Evolutionary conservation across 2,797 vertebrate species (phyloP).

Genomic region (Aplochiton taeniatus): DNA sequence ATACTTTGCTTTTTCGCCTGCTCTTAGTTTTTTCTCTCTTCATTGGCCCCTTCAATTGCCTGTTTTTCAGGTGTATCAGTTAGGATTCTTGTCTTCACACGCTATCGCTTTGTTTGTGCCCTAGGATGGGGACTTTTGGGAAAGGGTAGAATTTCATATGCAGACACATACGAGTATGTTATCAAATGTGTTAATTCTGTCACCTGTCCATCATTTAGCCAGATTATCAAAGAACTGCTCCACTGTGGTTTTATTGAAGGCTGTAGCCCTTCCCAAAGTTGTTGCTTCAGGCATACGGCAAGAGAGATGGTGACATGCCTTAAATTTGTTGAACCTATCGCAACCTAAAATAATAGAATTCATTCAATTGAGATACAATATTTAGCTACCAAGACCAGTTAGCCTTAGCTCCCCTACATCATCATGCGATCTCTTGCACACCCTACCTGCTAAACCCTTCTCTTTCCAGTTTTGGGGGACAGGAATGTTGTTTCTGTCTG

Average conservation of each 20-base stretch:
- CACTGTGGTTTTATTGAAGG: constrained; percentile 19
- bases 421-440: not conserved
- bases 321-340: constrained; percentile 34
- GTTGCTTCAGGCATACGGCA: constrained; percentile 18
- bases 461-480: constrained; percentile 35
- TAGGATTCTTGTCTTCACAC: constrained; percentile 25
- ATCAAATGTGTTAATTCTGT: constrained; percentile 16
- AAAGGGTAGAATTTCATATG: constrained; percentile 16
- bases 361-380: constrained; percentile 6
- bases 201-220: constrained; percentile 24
- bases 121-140: constrained; percentile 25
- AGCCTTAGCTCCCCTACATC: not conserved
- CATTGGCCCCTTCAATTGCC: constrained; percentile 13
- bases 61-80: constrained; percentile 38
- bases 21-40: constrained; percentile 21
- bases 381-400: constrained; percentile 9
- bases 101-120: constrained; percentile 23
- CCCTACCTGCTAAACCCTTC: constrained; percentile 22
- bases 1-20: constrained; percentile 2
- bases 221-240: constrained; percentile 18
- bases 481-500: constrained; percentile 27
- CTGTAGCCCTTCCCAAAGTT: constrained; percentile 24
- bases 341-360: constrained; percentile 16
- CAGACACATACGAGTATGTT: constrained; percentile 19
- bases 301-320: constrained; percentile 20